Evolutionary conservation across 2,888 invertebrate genomes (phyloP).

Genomic region (Cancer borealis): DNA sequence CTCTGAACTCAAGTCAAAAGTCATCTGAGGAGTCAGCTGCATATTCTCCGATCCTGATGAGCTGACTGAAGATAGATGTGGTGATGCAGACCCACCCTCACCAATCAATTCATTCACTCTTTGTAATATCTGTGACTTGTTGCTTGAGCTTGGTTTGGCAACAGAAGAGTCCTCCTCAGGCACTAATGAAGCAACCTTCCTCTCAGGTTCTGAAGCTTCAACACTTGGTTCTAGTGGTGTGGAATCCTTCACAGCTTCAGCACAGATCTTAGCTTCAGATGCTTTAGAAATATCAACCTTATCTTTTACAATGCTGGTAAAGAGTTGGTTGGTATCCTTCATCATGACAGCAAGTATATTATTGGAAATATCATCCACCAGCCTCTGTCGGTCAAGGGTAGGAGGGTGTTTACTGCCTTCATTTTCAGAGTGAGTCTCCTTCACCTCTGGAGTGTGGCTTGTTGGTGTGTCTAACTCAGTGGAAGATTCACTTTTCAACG

Average conservation of each 20-base stretch:
- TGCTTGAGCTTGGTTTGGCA: slow-evolving; percentile 22
- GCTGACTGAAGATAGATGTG: background rate
- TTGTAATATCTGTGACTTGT: slow-evolving; percentile 58
- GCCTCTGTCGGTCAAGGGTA: slow-evolving; percentile 52
- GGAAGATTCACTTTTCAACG: background rate
- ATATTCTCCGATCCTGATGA: slow-evolving; percentile 45
- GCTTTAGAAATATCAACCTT: background rate
- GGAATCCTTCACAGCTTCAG: background rate
- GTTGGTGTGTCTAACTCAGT: background rate
- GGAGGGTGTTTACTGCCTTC: background rate
- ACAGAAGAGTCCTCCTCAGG: background rate
- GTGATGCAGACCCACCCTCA: slow-evolving; percentile 46
- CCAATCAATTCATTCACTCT: slow-evolving; percentile 59
- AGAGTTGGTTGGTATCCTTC: slow-evolving; percentile 61
- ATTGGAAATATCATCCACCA: slow-evolving; percentile 70
- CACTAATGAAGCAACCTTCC: background rate
- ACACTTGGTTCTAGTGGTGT: background rate
- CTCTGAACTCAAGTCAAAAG: slow-evolving; percentile 59
- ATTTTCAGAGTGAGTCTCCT: background rate
- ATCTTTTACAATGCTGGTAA: slow-evolving; percentile 54
- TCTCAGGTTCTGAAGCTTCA: background rate
- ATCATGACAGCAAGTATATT: slow-evolving; percentile 59
- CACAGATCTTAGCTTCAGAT: background rate
- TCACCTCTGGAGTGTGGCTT: background rate
- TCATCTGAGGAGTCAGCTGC: slow-evolving; percentile 56